Evolutionary conservation across 2,797 vertebrate genomes (phyloP).

Genomic region (Garrulus glandarius): DNA sequence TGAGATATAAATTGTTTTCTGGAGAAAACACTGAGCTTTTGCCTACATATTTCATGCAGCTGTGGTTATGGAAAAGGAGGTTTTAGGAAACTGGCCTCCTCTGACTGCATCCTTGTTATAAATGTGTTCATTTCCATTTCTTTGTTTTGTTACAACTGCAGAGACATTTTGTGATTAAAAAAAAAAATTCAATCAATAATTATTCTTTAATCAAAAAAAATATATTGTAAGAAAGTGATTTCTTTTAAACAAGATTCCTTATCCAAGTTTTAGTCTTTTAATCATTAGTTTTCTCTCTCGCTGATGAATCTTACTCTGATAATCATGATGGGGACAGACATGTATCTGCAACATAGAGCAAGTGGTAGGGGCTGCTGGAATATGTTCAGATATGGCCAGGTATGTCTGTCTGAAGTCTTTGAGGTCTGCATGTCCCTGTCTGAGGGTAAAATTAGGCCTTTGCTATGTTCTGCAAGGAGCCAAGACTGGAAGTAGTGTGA

Average conservation of each 20-base stretch:
- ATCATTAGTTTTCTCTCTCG: background rate
- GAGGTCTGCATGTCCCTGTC: background rate
- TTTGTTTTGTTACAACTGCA: background rate
- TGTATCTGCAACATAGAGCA: background rate
- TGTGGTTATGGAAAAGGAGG: background rate
- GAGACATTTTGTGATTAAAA: background rate
- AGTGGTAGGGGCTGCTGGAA: background rate
- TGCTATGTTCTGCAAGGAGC: background rate
- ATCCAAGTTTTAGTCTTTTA: background rate
- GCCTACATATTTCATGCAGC: background rate
- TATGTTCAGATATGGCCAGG: background rate
- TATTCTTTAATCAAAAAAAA: background rate
- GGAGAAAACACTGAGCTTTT: background rate
- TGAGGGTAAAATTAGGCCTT: background rate
- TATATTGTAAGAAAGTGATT: background rate
- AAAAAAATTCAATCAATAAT: background rate
- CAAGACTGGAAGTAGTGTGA: background rate
- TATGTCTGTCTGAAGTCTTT: background rate
- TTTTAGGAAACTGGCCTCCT: background rate
- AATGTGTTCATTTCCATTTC: background rate
- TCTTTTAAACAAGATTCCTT: background rate
- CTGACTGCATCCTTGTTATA: background rate
- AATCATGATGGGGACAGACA: accelerated
- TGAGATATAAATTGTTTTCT: conserved; percentile 8
- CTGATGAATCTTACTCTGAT: background rate